Evolutionary conservation across 2,797 vertebrate species (phyloP), one percentile per base, ranked within the genome.

Genomic region (Botia kubotai): DNA sequence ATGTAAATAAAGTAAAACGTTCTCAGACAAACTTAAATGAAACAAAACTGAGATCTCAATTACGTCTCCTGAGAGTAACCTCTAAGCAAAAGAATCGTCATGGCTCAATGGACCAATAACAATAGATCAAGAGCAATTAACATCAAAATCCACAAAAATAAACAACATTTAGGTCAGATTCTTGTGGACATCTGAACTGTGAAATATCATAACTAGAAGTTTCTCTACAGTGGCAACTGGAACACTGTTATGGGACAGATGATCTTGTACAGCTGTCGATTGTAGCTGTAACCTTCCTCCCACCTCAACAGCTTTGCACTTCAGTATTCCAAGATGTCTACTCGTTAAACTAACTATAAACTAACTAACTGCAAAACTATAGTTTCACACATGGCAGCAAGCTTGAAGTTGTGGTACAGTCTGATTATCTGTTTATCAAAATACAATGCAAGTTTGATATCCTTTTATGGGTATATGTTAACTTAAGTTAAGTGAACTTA

Each of bases 191-290:
- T 62, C 13, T 62, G 12, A 77, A 58, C 57, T 70, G 55, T 36
- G 60, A n/a, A n/a, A 23, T 21, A 21, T 57, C 58, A 36, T 71
- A 16, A 16, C 55, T 23, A 57, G 17, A 46, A 62, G 39, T 70
- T 78, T 3, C 17, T 60, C 53, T 50, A 57, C 43, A 6, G 77
- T 43, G 77, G 53, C 58, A 63, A 57, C 3, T 79, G 58, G 5
- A 43, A 52, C 21, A 72, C 2, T 3, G 26, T 72, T 79, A 63
- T 63, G 5, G 57, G 60, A 80, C 70, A 66, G 43, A 66, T 14
- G 62, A 73, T 73, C 60, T 67, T 50, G 65, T 29, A 67, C 78
- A 73, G 78, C 78, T 80, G 78, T 80, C 62, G 36, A 73, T 48
- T 17, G 60, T 70, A 79, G 77, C 69, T 79, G 77, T 48, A 39